Conservation (phyloP, 2,888 invertebrate species). For the Mycalesis mineus region DNA sequence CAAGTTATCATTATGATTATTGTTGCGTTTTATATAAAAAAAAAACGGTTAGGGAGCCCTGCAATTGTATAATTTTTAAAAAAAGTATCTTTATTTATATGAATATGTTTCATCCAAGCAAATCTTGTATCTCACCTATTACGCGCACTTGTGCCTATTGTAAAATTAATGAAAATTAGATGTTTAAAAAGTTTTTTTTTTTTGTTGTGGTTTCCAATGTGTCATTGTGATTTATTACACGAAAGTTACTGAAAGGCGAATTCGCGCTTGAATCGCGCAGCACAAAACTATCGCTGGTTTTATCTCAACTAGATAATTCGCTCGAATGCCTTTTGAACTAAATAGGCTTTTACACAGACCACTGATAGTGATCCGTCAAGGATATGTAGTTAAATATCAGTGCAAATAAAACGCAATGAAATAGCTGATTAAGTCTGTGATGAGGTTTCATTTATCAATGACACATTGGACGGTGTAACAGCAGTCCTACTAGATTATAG, state of each 20-base stretch:
- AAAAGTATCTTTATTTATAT: conserved; percentile 50
- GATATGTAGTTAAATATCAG: too few species aligned
- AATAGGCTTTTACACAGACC: too few species aligned
- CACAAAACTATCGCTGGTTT: too few species aligned
- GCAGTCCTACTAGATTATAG: conserved; percentile 54
- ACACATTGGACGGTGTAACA: conserved; percentile 41
- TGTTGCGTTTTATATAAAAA: conserved; percentile 18
- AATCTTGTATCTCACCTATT: conserved; percentile 58
- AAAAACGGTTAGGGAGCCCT: conserved; percentile 45
- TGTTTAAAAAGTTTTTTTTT: conserved; percentile 42
- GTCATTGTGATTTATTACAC: conserved; percentile 57
- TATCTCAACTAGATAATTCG: too few species aligned
- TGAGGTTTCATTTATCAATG: conserved; percentile 41
- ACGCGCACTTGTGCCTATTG: conserved; percentile 63
- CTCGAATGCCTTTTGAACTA: too few species aligned
- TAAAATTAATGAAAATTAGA: conserved; percentile 57
- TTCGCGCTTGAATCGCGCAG: too few species aligned
- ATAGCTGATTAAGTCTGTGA: too few species aligned
- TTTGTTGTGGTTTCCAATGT: conserved; percentile 45
- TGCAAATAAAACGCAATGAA: too few species aligned
- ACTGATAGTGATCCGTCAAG: too few species aligned
- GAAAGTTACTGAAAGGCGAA: conserved; percentile 34
- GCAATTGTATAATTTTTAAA: conserved; percentile 54
- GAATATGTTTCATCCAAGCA: conserved; percentile 43
- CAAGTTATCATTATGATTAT: conserved; percentile 18